phyloP scores from a whole-genome alignment of 2,888 invertebrate genomes.

The Proisotoma minuta region DNA sequence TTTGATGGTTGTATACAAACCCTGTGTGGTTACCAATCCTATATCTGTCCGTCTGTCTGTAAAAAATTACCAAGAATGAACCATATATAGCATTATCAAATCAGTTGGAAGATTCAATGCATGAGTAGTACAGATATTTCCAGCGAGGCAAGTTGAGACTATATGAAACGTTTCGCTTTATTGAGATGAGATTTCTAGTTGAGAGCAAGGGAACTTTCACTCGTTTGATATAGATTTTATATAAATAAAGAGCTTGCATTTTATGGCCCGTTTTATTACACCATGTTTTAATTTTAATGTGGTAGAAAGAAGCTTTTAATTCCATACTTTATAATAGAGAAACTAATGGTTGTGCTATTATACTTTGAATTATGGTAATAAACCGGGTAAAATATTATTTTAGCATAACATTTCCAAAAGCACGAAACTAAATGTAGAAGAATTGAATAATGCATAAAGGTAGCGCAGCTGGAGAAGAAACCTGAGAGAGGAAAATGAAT shows the following conservation, averaged over 20 bases:
- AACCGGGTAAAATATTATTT: background rate
- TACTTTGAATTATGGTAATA: background rate
- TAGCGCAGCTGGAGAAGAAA: background rate
- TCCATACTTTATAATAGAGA: background rate
- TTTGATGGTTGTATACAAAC: no score
- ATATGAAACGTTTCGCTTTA: no score
- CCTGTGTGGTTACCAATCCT: no score
- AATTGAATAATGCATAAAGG: background rate
- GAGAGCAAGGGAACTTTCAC: no score
- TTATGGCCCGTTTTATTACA: background rate
- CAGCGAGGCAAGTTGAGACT: no score
- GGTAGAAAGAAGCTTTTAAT: slow-evolving; percentile 1
- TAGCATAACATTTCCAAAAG: background rate
- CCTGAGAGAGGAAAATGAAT: background rate
- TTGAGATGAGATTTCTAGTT: no score
- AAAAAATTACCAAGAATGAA: no score
- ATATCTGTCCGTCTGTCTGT: no score
- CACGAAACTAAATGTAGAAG: background rate
- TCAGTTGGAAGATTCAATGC: no score
- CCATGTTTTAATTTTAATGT: background rate
- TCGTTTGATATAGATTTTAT: background rate
- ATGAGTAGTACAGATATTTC: no score
- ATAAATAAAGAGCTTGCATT: slow-evolving; percentile 5
- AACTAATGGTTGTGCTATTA: slow-evolving; percentile 4
- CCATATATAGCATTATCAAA: no score